phyloP scores from a whole-genome alignment of 2,888 invertebrate species.

The Synanthedon myopaeformis region DNA sequence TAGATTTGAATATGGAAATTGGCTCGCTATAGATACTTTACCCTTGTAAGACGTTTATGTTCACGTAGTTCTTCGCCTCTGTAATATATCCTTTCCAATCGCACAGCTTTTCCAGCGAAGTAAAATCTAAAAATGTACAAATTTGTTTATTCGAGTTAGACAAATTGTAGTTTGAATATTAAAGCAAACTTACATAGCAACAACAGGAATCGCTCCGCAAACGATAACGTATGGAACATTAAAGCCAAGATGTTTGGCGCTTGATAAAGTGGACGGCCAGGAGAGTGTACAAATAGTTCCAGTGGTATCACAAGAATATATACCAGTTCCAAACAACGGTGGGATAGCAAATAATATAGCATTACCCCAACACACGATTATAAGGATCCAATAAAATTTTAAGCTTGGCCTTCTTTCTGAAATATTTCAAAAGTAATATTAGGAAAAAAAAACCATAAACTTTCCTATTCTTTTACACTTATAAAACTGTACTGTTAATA shows the following conservation, averaged over 20 bases:
- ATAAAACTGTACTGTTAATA: constrained; percentile 6
- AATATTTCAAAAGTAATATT: background rate
- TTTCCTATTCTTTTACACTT: background rate
- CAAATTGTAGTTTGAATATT: background rate
- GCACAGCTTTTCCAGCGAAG: constrained; percentile 56
- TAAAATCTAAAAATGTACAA: constrained; percentile 39
- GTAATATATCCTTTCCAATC: constrained; percentile 55
- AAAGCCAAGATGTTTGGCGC: constrained; percentile 52
- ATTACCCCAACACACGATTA: constrained; percentile 52
- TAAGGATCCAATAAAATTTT: constrained; percentile 50
- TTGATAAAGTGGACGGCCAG: constrained; percentile 51
- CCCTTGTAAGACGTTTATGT: constrained; percentile 55
- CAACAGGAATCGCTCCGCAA: constrained; percentile 50
- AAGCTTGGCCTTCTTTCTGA: constrained; percentile 52
- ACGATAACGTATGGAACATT: constrained; percentile 50
- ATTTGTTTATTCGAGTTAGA: background rate
- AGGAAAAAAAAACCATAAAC: background rate
- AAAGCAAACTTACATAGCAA: constrained; percentile 48
- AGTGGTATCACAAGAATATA: constrained; percentile 62
- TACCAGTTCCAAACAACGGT: constrained; percentile 60
- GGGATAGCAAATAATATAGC: constrained; percentile 53
- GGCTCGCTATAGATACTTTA: constrained; percentile 10
- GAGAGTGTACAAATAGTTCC: constrained; percentile 57
- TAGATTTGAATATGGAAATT: too few relatives aligned
- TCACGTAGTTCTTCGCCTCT: constrained; percentile 52